These are phyloP conservation scores for Streptopelia turtur DNA, from an alignment of 2,797 vertebrate species.

Conservation along the genomic window DNA sequence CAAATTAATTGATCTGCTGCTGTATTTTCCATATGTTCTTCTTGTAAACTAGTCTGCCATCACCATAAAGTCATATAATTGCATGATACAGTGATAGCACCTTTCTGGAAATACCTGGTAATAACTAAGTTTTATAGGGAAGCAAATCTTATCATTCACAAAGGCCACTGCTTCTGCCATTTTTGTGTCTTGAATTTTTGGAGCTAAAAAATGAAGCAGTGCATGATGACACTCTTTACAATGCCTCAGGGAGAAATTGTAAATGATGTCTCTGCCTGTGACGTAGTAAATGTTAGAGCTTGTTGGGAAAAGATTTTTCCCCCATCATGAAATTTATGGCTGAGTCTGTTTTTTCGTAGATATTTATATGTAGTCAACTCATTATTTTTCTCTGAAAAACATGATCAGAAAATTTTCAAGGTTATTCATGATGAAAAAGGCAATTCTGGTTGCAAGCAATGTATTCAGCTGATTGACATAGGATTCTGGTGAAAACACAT, in stretches of 20 bases:
- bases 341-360: background rate
- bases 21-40: conserved; percentile 4
- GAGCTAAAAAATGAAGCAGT: background rate
- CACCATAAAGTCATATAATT: background rate
- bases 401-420: background rate
- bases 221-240: background rate
- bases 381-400: conserved; percentile 8
- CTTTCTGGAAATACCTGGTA: background rate
- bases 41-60: background rate
- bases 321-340: background rate
- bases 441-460: background rate
- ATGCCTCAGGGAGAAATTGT: background rate
- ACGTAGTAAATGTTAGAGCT: background rate
- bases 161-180: background rate
- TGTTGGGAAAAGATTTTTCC: background rate
- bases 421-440: background rate
- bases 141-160: background rate
- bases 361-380: background rate
- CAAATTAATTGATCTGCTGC: background rate
- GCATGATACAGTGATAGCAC: background rate
- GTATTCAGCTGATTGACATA: background rate
- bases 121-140: background rate
- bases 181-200: background rate
- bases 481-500: background rate
- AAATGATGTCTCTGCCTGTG: background rate